Evolutionary conservation across 2,888 invertebrate species (phyloP).

Genomic region (Siphlonurus alternatus): DNA sequence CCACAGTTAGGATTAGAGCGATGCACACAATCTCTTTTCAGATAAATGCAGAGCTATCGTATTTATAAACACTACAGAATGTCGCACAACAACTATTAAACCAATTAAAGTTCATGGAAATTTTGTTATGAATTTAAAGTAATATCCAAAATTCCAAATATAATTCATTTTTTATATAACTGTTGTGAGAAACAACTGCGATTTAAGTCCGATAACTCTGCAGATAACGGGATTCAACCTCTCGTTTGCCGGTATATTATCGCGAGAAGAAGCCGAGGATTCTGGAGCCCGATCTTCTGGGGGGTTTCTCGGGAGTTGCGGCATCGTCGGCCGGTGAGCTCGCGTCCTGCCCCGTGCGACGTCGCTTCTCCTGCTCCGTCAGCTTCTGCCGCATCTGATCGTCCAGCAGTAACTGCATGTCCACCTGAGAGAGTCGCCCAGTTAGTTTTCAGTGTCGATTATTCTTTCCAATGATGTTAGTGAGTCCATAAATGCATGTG

Average conservation of each 20-base stretch:
- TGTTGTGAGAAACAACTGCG: too few relatives aligned
- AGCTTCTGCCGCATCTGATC: constrained; percentile 81
- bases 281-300: not conserved
- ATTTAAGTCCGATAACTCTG: too few relatives aligned
- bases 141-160: too few relatives aligned
- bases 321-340: not conserved
- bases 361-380: constrained; percentile 27
- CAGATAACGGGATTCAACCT: too few relatives aligned
- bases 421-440: constrained; percentile 51
- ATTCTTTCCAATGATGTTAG: not conserved
- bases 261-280: not conserved
- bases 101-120: too few relatives aligned
- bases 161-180: too few relatives aligned
- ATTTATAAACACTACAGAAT: too few relatives aligned
- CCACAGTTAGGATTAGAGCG: too few relatives aligned
- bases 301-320: not conserved
- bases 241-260: not conserved
- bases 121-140: too few relatives aligned
- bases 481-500: not conserved
- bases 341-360: not conserved
- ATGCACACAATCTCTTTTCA: too few relatives aligned
- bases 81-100: too few relatives aligned
- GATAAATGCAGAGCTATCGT: too few relatives aligned
- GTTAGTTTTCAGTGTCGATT: not conserved
- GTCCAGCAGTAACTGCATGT: constrained; percentile 82